Evolutionary conservation across 2,888 invertebrate genomes (phyloP).

Genomic region (Tipula confusa): DNA sequence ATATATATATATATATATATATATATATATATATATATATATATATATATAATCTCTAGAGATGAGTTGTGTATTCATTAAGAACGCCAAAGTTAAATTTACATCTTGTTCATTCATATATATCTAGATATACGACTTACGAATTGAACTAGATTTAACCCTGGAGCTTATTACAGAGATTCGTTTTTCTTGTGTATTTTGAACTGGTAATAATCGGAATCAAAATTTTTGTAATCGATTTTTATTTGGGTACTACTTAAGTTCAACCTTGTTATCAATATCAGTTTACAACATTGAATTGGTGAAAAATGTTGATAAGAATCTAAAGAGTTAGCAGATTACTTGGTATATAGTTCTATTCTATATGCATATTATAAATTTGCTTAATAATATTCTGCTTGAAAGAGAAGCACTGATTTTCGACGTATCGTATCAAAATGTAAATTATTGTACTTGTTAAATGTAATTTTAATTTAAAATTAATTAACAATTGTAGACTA

Average conservation of each 20-base stretch:
- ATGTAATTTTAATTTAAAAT: too few relatives aligned
- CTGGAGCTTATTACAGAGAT: conserved; percentile 3
- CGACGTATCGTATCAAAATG: too few relatives aligned
- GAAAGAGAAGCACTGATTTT: too few relatives aligned
- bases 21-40: neutral
- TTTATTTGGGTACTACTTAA: neutral
- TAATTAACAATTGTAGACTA: too few relatives aligned
- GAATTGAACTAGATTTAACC: conserved; percentile 12
- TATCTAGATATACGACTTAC: neutral
- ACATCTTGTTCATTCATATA: neutral
- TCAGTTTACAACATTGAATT: neutral
- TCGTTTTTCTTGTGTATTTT: too few relatives aligned
- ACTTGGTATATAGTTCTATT: too few relatives aligned
- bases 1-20: neutral
- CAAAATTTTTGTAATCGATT: neutral
- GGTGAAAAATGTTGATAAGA: neutral
- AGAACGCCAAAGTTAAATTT: neutral
- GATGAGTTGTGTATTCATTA: neutral
- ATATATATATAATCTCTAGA: neutral
- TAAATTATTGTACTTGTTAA: too few relatives aligned
- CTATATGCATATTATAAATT: too few relatives aligned
- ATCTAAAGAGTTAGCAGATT: neutral
- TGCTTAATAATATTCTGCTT: too few relatives aligned
- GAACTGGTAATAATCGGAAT: neutral
- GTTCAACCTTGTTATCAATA: neutral